Evolutionary conservation across 2,113 vertebrate species (phyloP).

Genomic region (Heterotilapia buettikoferi): DNA sequence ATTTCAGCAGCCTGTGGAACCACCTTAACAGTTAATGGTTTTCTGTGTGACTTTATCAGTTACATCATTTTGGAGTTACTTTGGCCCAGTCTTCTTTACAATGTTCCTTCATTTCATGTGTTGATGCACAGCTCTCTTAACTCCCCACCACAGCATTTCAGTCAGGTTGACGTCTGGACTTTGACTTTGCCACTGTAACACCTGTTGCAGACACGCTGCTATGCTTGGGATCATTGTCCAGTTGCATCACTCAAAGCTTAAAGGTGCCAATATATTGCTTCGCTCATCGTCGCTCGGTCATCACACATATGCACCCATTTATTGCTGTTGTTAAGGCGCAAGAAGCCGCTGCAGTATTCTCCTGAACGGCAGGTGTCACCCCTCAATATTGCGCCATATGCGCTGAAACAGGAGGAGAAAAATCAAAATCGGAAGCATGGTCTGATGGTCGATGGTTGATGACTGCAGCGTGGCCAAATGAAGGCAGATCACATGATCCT

Average conservation of each 20-base stretch:
- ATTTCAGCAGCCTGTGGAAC: neutral
- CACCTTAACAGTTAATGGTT: neutral
- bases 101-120: neutral
- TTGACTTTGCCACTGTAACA: neutral
- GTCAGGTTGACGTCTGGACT: neutral
- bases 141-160: neutral
- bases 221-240: neutral
- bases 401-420: neutral
- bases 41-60: neutral
- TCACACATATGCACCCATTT: neutral
- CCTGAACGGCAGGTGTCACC: neutral
- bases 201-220: neutral
- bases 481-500: neutral
- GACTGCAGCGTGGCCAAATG: neutral
- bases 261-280: neutral
- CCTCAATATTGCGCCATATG: neutral
- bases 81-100: neutral
- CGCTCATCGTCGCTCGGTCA: neutral
- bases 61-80: neutral
- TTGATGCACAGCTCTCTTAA: neutral
- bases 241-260: neutral
- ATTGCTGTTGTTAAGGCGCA: neutral
- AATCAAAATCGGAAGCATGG: neutral
- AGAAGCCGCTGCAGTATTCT: neutral
- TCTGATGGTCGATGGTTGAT: neutral